Percentiles rank a stretch among this genome's conserved stretches.
These are phyloP conservation scores for Temnothorax unifasciatus DNA, from an alignment of 2,888 invertebrate genomes.

Conservation along the genomic window DNA sequence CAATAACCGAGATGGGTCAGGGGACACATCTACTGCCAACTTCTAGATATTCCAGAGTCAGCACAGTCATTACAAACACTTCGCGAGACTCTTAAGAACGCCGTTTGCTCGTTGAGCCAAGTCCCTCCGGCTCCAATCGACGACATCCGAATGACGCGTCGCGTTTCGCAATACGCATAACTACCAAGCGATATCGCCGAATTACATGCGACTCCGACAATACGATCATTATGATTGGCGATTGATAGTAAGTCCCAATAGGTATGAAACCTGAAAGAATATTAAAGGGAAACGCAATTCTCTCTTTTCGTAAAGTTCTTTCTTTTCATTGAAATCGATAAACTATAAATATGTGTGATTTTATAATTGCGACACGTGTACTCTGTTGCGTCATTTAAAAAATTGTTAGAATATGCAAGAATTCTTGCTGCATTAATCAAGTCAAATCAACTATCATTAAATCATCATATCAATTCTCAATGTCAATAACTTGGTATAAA, in stretches of 20 bases:
- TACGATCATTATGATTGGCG: not conserved
- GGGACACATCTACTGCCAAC: slow-evolving; percentile 38
- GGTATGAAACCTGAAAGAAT: not conserved
- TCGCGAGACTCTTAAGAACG: slow-evolving; percentile 59
- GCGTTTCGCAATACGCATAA: slow-evolving; percentile 32
- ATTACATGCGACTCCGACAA: not conserved
- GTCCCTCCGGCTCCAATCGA: slow-evolving; percentile 3
- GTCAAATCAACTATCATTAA: not conserved
- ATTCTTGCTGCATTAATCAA: not conserved
- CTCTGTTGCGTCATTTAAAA: not conserved
- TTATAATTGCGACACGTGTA: not conserved
- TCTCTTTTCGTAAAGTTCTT: not conserved
- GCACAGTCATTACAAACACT: slow-evolving; percentile 68
- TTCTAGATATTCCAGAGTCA: slow-evolving; percentile 43
- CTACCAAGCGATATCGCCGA: not conserved
- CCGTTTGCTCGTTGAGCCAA: slow-evolving; percentile 56
- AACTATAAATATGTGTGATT: not conserved
- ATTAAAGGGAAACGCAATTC: not conserved
- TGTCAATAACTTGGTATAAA: not conserved
- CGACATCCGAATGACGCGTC: slow-evolving; percentile 31
- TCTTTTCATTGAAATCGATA: not conserved
- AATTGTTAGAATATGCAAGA: not conserved
- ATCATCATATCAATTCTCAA: slow-evolving; percentile 5
- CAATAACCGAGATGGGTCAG: slow-evolving; percentile 58
- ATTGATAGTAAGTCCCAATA: not conserved